Evolutionary conservation across 2,888 invertebrate species (phyloP).

Genomic region (Drosophila peninsularis): DNA sequence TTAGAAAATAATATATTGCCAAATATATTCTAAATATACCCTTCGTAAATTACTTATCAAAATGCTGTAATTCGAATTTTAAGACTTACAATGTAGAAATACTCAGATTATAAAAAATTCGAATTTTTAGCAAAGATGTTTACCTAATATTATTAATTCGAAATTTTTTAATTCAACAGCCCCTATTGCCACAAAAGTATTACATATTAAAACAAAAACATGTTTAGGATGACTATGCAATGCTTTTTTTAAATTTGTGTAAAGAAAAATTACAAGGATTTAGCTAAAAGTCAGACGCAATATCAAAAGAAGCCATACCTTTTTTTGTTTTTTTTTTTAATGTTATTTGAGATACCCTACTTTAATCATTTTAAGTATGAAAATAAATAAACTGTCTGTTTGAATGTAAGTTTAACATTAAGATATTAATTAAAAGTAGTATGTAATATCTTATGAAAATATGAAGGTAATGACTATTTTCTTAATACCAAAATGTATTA

Average conservation of each 20-base stretch:
- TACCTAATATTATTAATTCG: slow-evolving; percentile 16
- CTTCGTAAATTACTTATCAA: slow-evolving; percentile 47
- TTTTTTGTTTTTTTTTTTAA: slow-evolving; percentile 25
- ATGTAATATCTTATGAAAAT: neutral
- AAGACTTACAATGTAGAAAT: slow-evolving; percentile 25
- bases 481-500: neutral
- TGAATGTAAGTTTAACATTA: neutral
- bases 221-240: neutral
- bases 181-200: slow-evolving; percentile 5
- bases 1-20: slow-evolving; percentile 42
- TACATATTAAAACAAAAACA: neutral
- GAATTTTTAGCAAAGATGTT: slow-evolving; percentile 23
- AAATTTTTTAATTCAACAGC: slow-evolving; percentile 19
- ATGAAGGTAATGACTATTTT: neutral
- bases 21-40: slow-evolving; percentile 37
- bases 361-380: neutral
- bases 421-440: neutral
- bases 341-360: neutral
- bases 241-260: slow-evolving; percentile 1
- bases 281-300: slow-evolving; percentile 1
- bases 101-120: slow-evolving; percentile 9
- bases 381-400: neutral
- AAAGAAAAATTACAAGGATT: slow-evolving; percentile 24
- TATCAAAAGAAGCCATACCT: slow-evolving; percentile 33
- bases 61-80: slow-evolving; percentile 42